Conservation (phyloP, 1,140 invertebrate genomes). For the Formica selysi region DNA sequence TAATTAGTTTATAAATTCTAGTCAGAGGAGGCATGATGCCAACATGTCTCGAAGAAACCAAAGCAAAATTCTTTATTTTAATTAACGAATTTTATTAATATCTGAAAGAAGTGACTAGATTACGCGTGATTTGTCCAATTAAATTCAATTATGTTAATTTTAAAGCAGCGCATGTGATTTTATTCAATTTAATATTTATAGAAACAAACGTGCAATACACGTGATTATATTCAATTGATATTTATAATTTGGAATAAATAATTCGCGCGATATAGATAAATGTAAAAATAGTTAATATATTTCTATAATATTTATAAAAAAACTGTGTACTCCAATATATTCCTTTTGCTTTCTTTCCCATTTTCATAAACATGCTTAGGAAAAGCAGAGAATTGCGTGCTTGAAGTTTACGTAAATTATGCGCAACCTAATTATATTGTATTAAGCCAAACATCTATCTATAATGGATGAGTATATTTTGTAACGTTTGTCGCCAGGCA, state of each 20-base stretch:
- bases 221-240: slow-evolving; percentile 63
- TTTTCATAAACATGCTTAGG: not conserved
- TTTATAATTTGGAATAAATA: slow-evolving; percentile 28
- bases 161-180: not conserved
- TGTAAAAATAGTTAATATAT: slow-evolving; percentile 47
- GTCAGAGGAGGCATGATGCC: slow-evolving; percentile 39
- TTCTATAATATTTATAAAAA: slow-evolving; percentile 45
- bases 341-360: not conserved
- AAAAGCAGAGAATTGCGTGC: not conserved
- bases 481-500: slow-evolving; percentile 9
- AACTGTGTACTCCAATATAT: not conserved
- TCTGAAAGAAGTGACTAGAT: not conserved
- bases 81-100: slow-evolving; percentile 12
- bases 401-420: slow-evolving; percentile 40
- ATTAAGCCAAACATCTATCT: slow-evolving; percentile 64
- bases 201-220: slow-evolving; percentile 66
- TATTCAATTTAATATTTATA: slow-evolving; percentile 62
- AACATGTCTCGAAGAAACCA: slow-evolving; percentile 44
- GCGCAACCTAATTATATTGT: slow-evolving; percentile 60
- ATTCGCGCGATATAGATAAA: slow-evolving; percentile 15
- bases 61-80: slow-evolving; percentile 45
- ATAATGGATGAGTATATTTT: slow-evolving; percentile 33
- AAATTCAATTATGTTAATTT: slow-evolving; percentile 29
- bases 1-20: slow-evolving; percentile 38
- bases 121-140: slow-evolving; percentile 16